phyloP scores from a whole-genome alignment of 2,113 vertebrate genomes.

The Clarias batrachus region DNA sequence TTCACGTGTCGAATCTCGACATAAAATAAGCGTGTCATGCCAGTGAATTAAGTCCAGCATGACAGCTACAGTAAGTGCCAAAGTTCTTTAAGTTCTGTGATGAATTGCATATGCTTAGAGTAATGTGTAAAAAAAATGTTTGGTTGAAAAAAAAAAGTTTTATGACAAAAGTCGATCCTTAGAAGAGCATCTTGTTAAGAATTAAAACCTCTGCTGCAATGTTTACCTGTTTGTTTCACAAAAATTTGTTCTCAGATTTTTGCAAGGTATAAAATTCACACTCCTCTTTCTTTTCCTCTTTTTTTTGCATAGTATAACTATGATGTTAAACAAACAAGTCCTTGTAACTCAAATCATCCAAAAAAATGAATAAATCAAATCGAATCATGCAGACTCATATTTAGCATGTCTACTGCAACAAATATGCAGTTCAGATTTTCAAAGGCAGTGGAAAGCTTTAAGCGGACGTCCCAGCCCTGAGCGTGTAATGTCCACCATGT shows the following conservation, averaged over 20 bases:
- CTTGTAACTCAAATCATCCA: background rate
- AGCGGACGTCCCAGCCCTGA: constrained; percentile 2
- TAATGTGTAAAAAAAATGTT: background rate
- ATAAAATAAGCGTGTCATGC: background rate
- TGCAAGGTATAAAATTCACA: background rate
- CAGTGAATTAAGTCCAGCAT: background rate
- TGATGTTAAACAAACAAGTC: background rate
- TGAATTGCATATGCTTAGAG: background rate
- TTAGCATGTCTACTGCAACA: constrained; percentile 11
- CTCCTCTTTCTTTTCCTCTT: background rate
- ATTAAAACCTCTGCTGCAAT: too few relatives aligned
- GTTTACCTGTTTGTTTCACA: background rate
- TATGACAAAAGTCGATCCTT: background rate
- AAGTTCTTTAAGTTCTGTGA: background rate
- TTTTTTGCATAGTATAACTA: background rate
- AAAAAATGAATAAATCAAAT: too few relatives aligned
- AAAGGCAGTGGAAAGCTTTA: constrained; percentile 19
- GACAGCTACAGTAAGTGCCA: background rate
- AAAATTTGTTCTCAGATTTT: background rate
- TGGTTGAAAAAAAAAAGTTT: background rate
- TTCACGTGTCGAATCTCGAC: background rate
- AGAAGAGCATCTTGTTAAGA: background rate
- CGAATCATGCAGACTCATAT: background rate
- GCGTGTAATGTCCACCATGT: constrained; percentile 25
- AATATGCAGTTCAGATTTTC: constrained; percentile 34